phyloP scores from a whole-genome alignment of 2,888 invertebrate genomes.

The Drosophila prostipennis region DNA sequence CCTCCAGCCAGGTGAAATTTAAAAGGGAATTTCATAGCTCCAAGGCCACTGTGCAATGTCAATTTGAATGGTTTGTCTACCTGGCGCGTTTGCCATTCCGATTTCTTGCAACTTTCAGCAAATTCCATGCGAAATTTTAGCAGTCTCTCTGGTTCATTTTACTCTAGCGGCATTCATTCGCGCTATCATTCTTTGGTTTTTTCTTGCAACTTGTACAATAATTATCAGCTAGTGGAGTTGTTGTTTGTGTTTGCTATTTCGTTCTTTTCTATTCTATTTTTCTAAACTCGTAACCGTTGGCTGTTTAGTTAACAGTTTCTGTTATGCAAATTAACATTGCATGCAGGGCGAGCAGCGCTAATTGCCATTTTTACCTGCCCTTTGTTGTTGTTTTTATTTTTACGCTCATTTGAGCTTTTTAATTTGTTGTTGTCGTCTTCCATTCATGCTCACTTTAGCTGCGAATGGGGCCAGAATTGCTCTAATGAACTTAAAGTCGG shows the following conservation, averaged over 20 bases:
- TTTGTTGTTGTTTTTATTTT: constrained; percentile 30
- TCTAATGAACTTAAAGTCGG: constrained; percentile 28
- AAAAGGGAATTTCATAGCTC: neutral
- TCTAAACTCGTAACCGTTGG: constrained; percentile 16
- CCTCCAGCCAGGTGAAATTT: constrained; percentile 8
- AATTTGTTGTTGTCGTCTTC: constrained; percentile 39
- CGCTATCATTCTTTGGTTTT: constrained; percentile 5
- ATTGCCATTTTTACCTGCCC: constrained; percentile 38
- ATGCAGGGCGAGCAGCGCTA: constrained; percentile 28
- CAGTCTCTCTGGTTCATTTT: constrained; percentile 30
- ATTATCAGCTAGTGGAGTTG: constrained; percentile 46
- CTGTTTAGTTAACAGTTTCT: constrained; percentile 34
- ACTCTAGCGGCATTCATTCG: constrained; percentile 3
- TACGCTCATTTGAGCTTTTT: constrained; percentile 43
- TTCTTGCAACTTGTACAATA: constrained; percentile 31
- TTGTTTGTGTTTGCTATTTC: neutral
- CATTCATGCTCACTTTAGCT: constrained; percentile 34
- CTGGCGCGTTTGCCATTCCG: constrained; percentile 32
- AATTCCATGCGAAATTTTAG: constrained; percentile 64
- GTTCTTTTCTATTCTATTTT: neutral
- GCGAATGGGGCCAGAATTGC: constrained; percentile 35
- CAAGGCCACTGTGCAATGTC: constrained; percentile 24
- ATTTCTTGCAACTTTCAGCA: constrained; percentile 72
- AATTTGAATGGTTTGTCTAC: constrained; percentile 40
- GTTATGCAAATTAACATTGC: constrained; percentile 44